phyloP scores from a whole-genome alignment of 2,888 invertebrate genomes.

The Ceriagrion tenellum region DNA sequence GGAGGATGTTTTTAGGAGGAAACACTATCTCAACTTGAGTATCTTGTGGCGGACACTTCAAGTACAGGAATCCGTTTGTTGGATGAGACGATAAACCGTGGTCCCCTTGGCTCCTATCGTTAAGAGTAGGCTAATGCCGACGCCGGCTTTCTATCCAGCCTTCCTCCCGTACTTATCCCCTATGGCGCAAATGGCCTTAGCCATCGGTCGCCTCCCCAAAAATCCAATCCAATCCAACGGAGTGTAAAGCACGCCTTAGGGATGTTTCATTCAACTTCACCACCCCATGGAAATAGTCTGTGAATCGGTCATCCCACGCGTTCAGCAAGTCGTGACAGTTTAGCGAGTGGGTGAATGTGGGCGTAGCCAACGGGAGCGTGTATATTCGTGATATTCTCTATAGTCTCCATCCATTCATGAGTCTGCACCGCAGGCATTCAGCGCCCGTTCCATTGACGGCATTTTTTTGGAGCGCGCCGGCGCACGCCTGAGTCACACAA shows the following conservation, averaged over 20 bases:
- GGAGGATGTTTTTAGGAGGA: too few species aligned
- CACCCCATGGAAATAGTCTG: not conserved
- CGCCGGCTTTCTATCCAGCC: too few species aligned
- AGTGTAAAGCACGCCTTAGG: too few species aligned
- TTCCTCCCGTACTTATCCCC: too few species aligned
- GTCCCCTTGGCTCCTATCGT: too few species aligned
- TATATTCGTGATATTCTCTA: not conserved
- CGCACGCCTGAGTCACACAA: not conserved
- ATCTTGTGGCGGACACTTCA: too few species aligned
- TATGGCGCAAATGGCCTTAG: too few species aligned
- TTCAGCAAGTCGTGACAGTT: not conserved
- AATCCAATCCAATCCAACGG: not conserved
- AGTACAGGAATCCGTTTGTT: too few species aligned
- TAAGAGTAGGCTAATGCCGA: too few species aligned
- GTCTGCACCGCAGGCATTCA: not conserved
- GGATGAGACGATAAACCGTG: too few species aligned
- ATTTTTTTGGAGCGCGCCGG: not conserved
- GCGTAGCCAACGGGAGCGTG: not conserved
- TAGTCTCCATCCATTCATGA: not conserved
- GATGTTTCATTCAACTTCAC: not conserved
- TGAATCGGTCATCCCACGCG: not conserved
- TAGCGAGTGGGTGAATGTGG: not conserved
- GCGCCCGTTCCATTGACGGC: not conserved
- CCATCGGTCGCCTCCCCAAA: too few species aligned
- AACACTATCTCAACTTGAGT: too few species aligned